These are phyloP conservation scores for Minunthozetes semirufus DNA, from an alignment of 2,888 invertebrate genomes.

Conservation along the genomic window DNA sequence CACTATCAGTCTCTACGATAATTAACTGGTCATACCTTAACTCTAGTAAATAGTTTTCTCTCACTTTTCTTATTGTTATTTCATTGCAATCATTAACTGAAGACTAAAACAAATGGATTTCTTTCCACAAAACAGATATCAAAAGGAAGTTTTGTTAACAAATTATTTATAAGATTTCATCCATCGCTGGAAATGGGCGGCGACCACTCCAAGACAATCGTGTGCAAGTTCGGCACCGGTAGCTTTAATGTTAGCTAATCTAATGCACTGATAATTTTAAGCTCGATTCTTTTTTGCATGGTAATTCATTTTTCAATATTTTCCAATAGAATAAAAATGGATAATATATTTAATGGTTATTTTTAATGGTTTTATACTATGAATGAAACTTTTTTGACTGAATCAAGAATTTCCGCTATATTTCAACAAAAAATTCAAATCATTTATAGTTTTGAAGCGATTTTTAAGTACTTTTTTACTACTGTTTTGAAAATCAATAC, in stretches of 20 bases:
- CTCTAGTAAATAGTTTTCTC: not conserved
- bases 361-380: no score
- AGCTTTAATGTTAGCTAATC: conserved; percentile 24
- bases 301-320: no score
- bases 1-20: not conserved
- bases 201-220: conserved; percentile 87
- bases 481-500: no score
- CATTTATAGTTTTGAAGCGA: no score
- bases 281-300: not conserved
- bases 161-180: conserved; percentile 67
- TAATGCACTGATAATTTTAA: not conserved
- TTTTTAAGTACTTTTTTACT: no score
- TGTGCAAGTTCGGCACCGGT: conserved; percentile 54
- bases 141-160: conserved; percentile 42
- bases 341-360: no score
- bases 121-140: conserved; percentile 34
- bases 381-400: no score
- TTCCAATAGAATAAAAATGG: no score
- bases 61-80: no score
- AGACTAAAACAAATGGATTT: not conserved
- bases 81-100: no score
- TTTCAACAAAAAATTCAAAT: no score
- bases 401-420: no score
- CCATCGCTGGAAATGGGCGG: conserved; percentile 87
- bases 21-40: not conserved